Evolutionary conservation across 2,888 invertebrate species (phyloP), one percentile per base, ranked within the genome.

Genomic region (Megastigmus dorsalis): DNA sequence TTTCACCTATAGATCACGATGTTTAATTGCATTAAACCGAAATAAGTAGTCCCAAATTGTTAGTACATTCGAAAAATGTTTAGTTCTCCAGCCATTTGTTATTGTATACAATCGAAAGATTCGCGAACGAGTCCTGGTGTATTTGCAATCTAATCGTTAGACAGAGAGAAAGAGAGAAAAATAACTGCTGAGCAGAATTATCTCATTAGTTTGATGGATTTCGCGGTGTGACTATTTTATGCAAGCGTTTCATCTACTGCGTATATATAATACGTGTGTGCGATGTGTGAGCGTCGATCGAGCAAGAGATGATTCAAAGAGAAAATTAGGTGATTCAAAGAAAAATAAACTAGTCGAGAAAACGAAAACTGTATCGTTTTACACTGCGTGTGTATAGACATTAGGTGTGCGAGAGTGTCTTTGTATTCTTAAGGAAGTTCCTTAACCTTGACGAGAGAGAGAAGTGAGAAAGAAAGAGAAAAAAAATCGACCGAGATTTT

Each of bases 351-450:
- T 18, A 15, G 28, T 4, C 20, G 20, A 55, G 10, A 57, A 23
- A 67, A 45, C 45, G 7, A 59, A 52, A 36, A 52, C 10, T 50
- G 23, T 45, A 45, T 50, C 48, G 26, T 55, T 67, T 72, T 9
- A 30, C 18, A 60, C 38, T 43, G n/a, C n/a, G n/a, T 41, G 41
- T 13, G 20, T 45, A 45, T 45, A 45, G 5, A 45, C 45, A 3
- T 28, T 28, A 74, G 79, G 81, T 78, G 82, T 83, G 80, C 80
- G 69, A 69, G n/a, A n/a, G n/a, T n/a, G 57, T 68, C 36, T 84
- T 81, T 83, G 83, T 85, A 83, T 83, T 84, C n/a, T 84, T 83
- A 84, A 84, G 86, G 83, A 86, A 84, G 85, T 86, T 86, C 85
- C 85, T 86, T 82, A 84, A 85, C 84, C 84, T 85, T 82, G 82